Base-by-base conservation (phyloP, 2,113 vertebrate genomes). In the Sminthopsis crassicaudata region DNA sequence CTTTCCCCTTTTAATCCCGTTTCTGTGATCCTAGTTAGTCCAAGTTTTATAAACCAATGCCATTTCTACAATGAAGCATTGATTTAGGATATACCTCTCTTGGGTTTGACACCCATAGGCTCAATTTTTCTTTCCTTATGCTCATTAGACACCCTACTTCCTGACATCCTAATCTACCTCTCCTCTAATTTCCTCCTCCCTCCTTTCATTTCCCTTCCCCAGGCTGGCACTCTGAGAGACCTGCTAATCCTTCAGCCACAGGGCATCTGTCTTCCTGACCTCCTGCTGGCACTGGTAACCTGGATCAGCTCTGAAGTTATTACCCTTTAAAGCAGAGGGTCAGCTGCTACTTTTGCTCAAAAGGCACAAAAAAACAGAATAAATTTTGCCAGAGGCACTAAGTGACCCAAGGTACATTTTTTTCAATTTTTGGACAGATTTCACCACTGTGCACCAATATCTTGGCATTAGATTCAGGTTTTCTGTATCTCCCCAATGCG, bases 261-360 rank as follows among this genome's bases (percentile, higher is more conserved):
- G 92, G 96, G 92, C 60, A 12, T 92, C 95, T 88, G 89, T 90
- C 95, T 96, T n/a, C 0, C 93, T 0, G 11, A 92, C 53, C 76
- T 91, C 95, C 95, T 91, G 25, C 94, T 50, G 93, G 97, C 95
- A 92, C 60, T 2, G 67, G 84, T 94, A 94, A 91, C 93, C 92
- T 93, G 94, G 95, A 96, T 95, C 92, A 90, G 90, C 46, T 92
- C 91, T 90, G 92, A 97, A 97, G 95, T 96, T 97, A 97, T 96
- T 96, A 96, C 92, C 97, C 96, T 98, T 97, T 95, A 94, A 96
- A 96, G 91, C 92, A 93, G 6, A 93, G 97, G 93, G 96, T 93
- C 89, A 25, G 54, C 95, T 91, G 89, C 96, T 93, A 57, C 93
- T 97, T 97, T 94, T 97, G 95, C 53, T 95, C 93, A 95, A 97